A percentile compares a stretch with the other conserved stretches of the same genome.
Conservation (phyloP, 92 coral and sea anemone genomes). For the Umimayanthus chanpuru region DNA sequence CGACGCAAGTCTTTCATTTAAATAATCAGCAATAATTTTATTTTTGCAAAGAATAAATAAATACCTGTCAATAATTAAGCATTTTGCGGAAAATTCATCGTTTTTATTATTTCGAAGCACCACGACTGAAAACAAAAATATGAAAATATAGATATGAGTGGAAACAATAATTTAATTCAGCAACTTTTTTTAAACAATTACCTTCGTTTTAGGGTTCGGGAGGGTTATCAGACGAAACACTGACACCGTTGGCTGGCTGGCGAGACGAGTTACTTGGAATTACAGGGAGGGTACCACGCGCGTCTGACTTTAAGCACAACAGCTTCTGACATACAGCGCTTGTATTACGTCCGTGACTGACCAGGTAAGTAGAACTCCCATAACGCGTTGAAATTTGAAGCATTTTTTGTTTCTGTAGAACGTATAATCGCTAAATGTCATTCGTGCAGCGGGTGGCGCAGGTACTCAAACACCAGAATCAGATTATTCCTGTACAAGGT, state of each 20-base stretch:
- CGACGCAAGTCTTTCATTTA: not conserved
- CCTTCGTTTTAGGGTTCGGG: not conserved
- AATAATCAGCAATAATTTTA: not conserved
- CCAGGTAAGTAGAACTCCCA: not conserved
- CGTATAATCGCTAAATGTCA: not conserved
- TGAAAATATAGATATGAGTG: not conserved
- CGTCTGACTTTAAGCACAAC: not conserved
- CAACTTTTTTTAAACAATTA: not conserved
- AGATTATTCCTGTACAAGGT: no score
- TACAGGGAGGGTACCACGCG: not conserved
- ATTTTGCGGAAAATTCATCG: not conserved
- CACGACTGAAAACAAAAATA: not conserved
- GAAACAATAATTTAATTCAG: not conserved
- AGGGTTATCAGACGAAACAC: not conserved
- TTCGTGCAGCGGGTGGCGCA: not conserved
- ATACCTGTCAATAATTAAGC: not conserved
- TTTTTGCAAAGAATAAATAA: not conserved
- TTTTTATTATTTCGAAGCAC: not conserved
- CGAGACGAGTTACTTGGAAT: not conserved
- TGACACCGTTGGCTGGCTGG: not conserved
- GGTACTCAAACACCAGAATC: not conserved
- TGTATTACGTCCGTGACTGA: not conserved
- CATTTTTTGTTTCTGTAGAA: not conserved
- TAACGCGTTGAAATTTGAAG: not conserved
- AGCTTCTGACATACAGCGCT: not conserved